Evolutionary conservation across 2,113 vertebrate genomes (phyloP), one percentile per base, ranked within the genome.

Genomic region (Stomatorhinus ivindoensis): DNA sequence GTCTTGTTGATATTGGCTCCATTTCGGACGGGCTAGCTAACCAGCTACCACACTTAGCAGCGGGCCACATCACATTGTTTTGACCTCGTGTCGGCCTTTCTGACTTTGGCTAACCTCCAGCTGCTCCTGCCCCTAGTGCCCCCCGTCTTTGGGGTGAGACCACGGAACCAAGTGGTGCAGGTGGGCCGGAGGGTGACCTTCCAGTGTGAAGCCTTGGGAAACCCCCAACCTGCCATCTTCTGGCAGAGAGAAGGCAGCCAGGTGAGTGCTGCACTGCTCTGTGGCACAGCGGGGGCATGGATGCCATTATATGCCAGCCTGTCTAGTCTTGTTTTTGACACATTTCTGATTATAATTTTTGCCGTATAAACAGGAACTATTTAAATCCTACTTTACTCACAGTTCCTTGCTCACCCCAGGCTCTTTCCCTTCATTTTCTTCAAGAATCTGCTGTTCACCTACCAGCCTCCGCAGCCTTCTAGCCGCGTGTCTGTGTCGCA

Each of bases 401-500:
- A 35, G 9, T 88, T 17, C 31, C 27, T 35, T 53, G 17, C 50
- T 39, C 44, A 89, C 15, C 9, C 2, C 48, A 39, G 9, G 27
- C 13, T 27, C 11, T 42, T 50, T 27, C 42, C 73, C 21, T 65
- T 15, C 17, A 2, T 8, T 9, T 9, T 24, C 35, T 42, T 24
- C 19, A n/a, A 99, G 98, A 98, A 98, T 92, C 92, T 99, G 87
- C 94, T 99, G 91, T 99, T 99, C 90, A 98, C 98, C 0, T 98
- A 98, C 89, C 98, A 99, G 89, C 98, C 98, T 1, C 97, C 97
- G 3, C 97, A 98, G 46, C 97, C 97, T 88, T 97, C 97, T 10
- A 99, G 97, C 87, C 96, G 98, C 13, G 98, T 99, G 92, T 98
- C 98, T 0, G 98, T 99, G 69, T 98, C 98, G 89, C 98, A 98